phyloP scores from a whole-genome alignment of 2,797 vertebrate species.

The Urocyon cinereoargenteus region DNA sequence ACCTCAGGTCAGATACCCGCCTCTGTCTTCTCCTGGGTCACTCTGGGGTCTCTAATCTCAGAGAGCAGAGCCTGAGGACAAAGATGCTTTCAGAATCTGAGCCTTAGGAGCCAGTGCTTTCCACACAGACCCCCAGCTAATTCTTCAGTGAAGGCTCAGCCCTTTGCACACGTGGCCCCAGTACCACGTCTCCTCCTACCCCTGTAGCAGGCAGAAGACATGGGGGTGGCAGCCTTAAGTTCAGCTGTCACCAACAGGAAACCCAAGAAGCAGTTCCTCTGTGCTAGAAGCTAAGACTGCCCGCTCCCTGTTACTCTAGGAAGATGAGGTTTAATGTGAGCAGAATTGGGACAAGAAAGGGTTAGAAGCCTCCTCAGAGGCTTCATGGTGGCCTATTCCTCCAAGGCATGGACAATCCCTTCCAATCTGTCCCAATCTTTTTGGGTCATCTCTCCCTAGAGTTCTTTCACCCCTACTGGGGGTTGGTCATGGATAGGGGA shows the following conservation, averaged over 20 bases:
- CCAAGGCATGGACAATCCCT: not conserved
- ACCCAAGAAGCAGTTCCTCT: not conserved
- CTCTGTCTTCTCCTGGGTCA: not conserved
- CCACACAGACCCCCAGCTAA: no score
- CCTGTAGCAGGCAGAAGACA: not conserved
- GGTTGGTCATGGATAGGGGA: not conserved
- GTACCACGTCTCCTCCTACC: not conserved
- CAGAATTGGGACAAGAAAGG: not conserved
- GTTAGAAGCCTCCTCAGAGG: not conserved
- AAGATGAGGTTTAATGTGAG: not conserved
- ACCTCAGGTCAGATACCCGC: not conserved
- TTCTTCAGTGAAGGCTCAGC: not conserved
- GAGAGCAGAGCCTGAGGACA: not conserved
- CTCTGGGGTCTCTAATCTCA: not conserved
- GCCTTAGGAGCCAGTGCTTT: not conserved
- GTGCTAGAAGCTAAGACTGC: not conserved
- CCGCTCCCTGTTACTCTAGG: not conserved
- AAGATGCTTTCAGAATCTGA: not conserved
- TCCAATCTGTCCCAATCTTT: not conserved
- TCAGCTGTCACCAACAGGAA: constrained; percentile 42
- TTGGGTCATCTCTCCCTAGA: not conserved
- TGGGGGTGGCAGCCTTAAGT: not conserved
- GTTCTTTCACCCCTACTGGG: not conserved
- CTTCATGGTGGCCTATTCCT: not conserved
- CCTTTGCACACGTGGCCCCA: not conserved